These are phyloP conservation scores for Parnassius orleans DNA, from an alignment of 2,888 invertebrate species.

Conservation along the genomic window DNA sequence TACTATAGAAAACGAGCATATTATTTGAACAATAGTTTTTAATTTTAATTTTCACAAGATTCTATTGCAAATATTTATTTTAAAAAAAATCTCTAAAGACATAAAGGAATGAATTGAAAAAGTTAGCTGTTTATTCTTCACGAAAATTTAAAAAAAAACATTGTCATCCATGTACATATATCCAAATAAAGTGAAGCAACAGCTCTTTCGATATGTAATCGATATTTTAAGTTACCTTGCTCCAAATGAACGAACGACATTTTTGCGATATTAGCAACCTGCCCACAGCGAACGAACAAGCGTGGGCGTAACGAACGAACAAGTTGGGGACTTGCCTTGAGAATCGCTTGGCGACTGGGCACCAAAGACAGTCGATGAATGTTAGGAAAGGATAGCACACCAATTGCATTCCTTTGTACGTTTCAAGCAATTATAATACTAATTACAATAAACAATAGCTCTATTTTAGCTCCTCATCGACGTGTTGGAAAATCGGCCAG, in stretches of 20 bases:
- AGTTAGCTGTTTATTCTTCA: no score
- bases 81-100: no score
- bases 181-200: no score
- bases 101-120: no score
- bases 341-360: conserved; percentile 19
- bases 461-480: conserved; percentile 1
- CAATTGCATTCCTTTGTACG: background rate
- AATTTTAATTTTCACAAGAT: no score
- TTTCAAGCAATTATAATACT: conserved; percentile 3
- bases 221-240: background rate
- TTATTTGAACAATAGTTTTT: no score
- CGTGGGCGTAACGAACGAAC: no score
- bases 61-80: no score
- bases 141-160: no score
- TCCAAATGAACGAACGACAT: conserved; percentile 10
- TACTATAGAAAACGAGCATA: no score
- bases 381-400: conserved; percentile 6
- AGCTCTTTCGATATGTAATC: no score
- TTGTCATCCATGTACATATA: no score
- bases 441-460: background rate
- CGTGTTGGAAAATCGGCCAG: background rate
- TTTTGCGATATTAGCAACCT: conserved; percentile 23
- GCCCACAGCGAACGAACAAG: conserved; percentile 28
- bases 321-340: conserved; percentile 46
- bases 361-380: conserved; percentile 2